Evolutionary conservation across 2,888 invertebrate species (phyloP), one percentile per base, ranked within the genome.

Genomic region (Heliconius ismenius): DNA sequence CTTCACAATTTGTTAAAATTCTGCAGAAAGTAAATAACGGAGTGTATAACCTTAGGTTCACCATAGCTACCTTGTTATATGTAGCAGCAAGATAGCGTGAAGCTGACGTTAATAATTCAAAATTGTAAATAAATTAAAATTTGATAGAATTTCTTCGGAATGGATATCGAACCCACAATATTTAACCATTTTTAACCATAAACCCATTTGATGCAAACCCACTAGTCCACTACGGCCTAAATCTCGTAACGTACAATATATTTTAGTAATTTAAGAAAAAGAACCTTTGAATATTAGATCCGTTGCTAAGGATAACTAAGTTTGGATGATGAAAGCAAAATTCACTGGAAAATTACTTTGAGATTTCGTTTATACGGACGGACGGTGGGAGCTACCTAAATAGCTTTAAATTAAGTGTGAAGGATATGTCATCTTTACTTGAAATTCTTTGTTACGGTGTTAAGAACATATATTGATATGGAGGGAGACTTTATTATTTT

Each of bases 301-400:
- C n/a, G 24, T 70, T 58, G n/a, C n/a, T 70, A 39, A 28, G 24
- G n/a, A 36, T 70, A 70, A n/a, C 58, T 58, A 3, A 70, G 32
- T 58, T 70, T 58, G 15, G 58, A 58, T 70, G n/a, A 70, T 70
- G 32, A 58, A 70, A 70, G 54, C 24, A 70, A 70, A 58, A 10
- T 70, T 58, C 36, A 70, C 32, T 58, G 32, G 24, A 36, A 32
- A 70, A 24, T 70, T n/a, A 58, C 7, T 58, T 26, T 58, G 32
- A 70, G n/a, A 32, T 58, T 58, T 32, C 32, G 4, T 58, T 36
- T 24, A 24, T 13, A 7, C n/a, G n/a, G 70, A 58, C 70, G 36
- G n/a, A n/a, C 32, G 26, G 62, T n/a, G 32, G 32, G 54, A 70
- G n/a, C 21, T 32, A 28, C n/a, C 28, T n/a, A 54, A 32, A 32